Conservation (phyloP, 2,113 vertebrate genomes). For the Gracilinanus agilis region DNA sequence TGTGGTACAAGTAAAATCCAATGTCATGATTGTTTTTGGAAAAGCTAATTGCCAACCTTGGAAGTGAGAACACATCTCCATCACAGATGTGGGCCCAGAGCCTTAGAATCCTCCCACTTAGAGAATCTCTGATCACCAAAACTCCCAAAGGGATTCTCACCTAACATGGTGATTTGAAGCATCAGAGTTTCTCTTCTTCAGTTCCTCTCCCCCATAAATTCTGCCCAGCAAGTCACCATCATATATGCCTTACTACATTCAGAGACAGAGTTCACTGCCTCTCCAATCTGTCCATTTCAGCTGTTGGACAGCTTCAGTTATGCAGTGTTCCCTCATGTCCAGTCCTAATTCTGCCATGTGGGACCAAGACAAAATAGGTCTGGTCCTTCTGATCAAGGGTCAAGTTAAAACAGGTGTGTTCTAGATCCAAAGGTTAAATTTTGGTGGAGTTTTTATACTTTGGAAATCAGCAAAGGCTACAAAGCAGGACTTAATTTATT, state of each 20-base stretch:
- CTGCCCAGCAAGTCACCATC: constrained; percentile 13
- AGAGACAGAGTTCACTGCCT: not conserved
- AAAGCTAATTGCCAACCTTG: constrained; percentile 92
- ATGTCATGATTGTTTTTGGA: constrained; percentile 85
- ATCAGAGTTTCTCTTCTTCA: not conserved
- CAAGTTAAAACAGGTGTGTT: not conserved
- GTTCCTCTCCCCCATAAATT: not conserved
- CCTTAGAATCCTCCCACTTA: not conserved
- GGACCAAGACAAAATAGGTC: not conserved
- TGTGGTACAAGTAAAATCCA: constrained; percentile 93
- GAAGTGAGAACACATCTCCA: not conserved
- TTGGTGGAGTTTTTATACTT: rapidly evolving
- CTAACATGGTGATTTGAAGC: not conserved
- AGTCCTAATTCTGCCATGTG: not conserved
- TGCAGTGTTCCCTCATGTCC: not conserved
- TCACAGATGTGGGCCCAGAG: not conserved
- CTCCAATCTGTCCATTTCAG: not conserved
- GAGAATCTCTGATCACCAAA: not conserved
- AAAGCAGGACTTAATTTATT: not conserved
- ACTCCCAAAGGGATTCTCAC: not conserved
- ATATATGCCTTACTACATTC: not conserved
- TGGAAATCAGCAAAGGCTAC: not conserved
- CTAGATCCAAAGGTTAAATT: not conserved
- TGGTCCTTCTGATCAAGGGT: not conserved
- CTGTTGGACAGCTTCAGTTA: not conserved